phyloP scores from a whole-genome alignment of 1,140 invertebrate species.

The Mactra quadrangularis region DNA sequence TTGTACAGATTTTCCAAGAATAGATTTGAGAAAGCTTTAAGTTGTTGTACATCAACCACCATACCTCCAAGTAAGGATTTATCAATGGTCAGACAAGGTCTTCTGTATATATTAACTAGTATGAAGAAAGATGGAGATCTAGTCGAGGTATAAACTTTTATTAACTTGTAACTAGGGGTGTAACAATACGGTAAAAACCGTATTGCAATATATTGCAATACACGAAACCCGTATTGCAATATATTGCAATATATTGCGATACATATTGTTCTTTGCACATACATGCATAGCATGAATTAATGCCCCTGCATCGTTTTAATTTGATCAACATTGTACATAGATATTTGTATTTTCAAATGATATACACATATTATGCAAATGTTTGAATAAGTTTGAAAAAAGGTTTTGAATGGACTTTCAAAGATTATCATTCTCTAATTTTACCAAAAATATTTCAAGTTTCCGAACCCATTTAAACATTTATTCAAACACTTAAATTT shows the following conservation, averaged over 20 bases:
- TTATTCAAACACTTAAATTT: too few species aligned
- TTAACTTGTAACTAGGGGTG: not conserved
- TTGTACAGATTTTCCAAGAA: conserved; percentile 37
- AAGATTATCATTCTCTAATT: too few species aligned
- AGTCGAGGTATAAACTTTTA: conserved; percentile 17
- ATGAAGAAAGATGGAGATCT: conserved; percentile 41
- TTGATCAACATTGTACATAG: too few species aligned
- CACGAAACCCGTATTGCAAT: not conserved
- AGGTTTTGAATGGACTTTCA: too few species aligned
- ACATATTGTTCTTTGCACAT: not conserved
- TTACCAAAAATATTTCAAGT: too few species aligned
- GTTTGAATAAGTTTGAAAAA: too few species aligned
- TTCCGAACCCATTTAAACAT: too few species aligned
- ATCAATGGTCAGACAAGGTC: conserved; percentile 35
- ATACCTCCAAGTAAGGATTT: conserved; percentile 27
- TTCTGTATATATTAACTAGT: conserved; percentile 25
- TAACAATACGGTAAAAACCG: not conserved
- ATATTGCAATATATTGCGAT: not conserved
- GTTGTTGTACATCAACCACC: not conserved
- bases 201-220: not conserved
- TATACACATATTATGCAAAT: too few species aligned
- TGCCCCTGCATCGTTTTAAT: too few species aligned
- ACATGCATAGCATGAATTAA: not conserved
- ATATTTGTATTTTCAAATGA: too few species aligned
- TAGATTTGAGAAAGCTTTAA: conserved; percentile 31